Percentiles rank a stretch among this genome's conserved stretches.
Conservation (phyloP, 2,113 vertebrate genomes). For the Peucedramus taeniatus region DNA sequence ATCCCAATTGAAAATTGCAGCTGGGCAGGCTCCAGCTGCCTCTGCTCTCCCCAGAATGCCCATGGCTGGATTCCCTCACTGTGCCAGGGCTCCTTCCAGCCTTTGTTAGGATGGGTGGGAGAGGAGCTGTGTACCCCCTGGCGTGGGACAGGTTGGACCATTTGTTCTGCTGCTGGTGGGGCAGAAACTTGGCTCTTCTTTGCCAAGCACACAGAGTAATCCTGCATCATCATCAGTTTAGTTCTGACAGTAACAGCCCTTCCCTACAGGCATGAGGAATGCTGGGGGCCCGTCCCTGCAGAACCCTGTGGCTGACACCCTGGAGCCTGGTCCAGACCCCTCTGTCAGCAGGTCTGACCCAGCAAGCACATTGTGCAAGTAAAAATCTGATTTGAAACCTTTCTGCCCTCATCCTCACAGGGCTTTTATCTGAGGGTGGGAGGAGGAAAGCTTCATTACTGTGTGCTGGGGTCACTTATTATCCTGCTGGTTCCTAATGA, state of each 20-base stretch:
- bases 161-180: not conserved
- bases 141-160: fast-evolving
- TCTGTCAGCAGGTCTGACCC: not conserved
- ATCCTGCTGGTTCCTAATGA: not conserved
- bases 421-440: not conserved
- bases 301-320: not conserved
- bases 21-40: not conserved
- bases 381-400: not conserved
- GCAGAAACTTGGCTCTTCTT: not conserved
- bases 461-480: not conserved
- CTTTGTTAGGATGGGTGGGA: not conserved
- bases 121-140: not conserved
- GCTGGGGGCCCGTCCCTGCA: fast-evolving
- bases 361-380: not conserved
- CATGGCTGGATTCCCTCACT: not conserved
- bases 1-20: not conserved
- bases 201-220: not conserved
- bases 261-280: fast-evolving
- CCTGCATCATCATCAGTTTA: not conserved
- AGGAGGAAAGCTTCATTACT: not conserved
- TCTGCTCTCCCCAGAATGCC: not conserved
- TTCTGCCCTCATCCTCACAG: not conserved
- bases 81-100: not conserved
- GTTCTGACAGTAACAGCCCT: not conserved
- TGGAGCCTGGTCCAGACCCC: not conserved